phyloP scores from a whole-genome alignment of 1,140 invertebrate genomes.

The Philopotamus ludificatus region DNA sequence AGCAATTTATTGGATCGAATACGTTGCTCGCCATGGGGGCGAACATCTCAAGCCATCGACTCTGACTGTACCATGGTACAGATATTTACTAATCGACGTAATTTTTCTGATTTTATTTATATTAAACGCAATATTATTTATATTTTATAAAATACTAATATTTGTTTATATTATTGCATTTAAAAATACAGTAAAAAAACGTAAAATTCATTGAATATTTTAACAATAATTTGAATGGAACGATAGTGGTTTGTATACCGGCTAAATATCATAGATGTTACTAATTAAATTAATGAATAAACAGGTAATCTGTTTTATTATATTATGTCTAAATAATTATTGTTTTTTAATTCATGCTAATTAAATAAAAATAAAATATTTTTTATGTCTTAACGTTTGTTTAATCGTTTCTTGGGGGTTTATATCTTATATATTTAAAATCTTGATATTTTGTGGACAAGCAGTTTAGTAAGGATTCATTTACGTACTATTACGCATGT shows the following conservation, averaged over 20 bases:
- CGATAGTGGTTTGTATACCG: not conserved
- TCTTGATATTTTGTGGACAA: no score
- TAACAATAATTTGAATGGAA: no score
- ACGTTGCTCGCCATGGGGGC: slow-evolving; percentile 60
- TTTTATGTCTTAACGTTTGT: no score
- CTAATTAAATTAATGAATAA: not conserved
- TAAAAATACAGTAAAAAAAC: not conserved
- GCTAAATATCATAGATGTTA: not conserved
- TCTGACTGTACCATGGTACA: slow-evolving; percentile 59
- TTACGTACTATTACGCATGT: no score
- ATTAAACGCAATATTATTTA: not conserved
- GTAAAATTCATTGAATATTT: not conserved
- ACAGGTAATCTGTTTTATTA: no score
- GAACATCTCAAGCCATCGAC: slow-evolving; percentile 59
- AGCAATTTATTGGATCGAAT: slow-evolving; percentile 64
- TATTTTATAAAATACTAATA: not conserved
- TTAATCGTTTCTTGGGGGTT: no score
- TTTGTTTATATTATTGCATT: not conserved
- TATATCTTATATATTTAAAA: no score
- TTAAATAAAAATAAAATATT: no score
- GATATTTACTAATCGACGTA: slow-evolving; percentile 64
- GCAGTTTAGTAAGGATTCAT: no score
- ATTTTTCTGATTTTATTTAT: slow-evolving; percentile 35
- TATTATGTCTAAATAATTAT: no score
- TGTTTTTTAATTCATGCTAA: no score